These are phyloP conservation scores for Atta cephalotes DNA, from an alignment of 1,140 invertebrate species.

Conservation along the genomic window DNA sequence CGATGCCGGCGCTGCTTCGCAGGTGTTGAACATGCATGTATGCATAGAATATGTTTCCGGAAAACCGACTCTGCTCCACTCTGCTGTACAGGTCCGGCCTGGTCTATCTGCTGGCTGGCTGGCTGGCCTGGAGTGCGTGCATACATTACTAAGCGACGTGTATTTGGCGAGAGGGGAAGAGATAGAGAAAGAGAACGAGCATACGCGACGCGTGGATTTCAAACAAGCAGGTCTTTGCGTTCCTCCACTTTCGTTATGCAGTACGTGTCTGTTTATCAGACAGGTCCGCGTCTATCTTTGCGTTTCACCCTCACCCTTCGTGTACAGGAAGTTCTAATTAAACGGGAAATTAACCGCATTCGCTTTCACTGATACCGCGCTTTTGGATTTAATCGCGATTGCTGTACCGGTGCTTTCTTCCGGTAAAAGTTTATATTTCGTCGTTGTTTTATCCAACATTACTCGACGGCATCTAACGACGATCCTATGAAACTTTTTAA, in stretches of 20 bases:
- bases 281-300: slow-evolving; percentile 35
- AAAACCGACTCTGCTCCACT: slow-evolving; percentile 67
- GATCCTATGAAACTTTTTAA: slow-evolving; percentile 27
- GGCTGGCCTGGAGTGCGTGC: slow-evolving; percentile 69
- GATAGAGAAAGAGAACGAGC: slow-evolving; percentile 41
- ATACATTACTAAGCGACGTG: slow-evolving; percentile 71
- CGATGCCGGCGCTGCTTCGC: slow-evolving; percentile 70
- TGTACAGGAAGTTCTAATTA: slow-evolving; percentile 47
- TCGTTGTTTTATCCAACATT: background rate
- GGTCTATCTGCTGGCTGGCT: slow-evolving; percentile 46
- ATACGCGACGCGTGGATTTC: slow-evolving; percentile 47
- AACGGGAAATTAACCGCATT: slow-evolving; percentile 50
- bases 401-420: background rate
- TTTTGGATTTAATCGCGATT: slow-evolving; percentile 25
- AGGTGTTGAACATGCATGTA: slow-evolving; percentile 83
- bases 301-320: slow-evolving; percentile 32
- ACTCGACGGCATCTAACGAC: background rate
- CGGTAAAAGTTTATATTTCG: slow-evolving; percentile 29
- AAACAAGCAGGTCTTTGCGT: slow-evolving; percentile 53
- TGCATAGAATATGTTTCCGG: slow-evolving; percentile 81
- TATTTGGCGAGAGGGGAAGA: slow-evolving; percentile 17
- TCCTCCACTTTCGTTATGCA: slow-evolving; percentile 50
- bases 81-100: slow-evolving; percentile 25
- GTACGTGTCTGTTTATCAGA: slow-evolving; percentile 50
- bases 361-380: slow-evolving; percentile 26